Percentiles rank a stretch among this genome's conserved stretches.
phyloP scores from a whole-genome alignment of 2,888 invertebrate genomes.

The Nasonia oneida region DNA sequence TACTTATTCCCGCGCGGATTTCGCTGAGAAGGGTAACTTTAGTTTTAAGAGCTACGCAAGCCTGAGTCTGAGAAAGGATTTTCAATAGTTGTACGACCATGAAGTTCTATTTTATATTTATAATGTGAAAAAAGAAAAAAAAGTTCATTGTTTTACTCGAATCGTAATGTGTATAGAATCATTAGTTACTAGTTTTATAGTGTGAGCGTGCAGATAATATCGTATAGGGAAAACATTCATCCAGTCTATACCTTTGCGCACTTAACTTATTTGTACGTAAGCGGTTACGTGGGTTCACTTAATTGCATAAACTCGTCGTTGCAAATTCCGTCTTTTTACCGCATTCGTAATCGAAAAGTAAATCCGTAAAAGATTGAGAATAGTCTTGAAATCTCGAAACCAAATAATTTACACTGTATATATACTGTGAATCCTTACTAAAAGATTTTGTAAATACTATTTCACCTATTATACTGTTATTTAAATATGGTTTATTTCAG shows the following conservation, averaged over 20 bases:
- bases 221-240: not conserved
- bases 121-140: not conserved
- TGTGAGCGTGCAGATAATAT: not conserved
- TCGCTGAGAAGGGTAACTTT: not conserved
- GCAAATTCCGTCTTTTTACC: not conserved
- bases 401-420: conserved; percentile 66
- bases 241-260: not conserved
- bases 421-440: conserved; percentile 55
- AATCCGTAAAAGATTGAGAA: not conserved
- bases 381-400: conserved; percentile 48
- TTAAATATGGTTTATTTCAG: conserved; percentile 53
- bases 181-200: conserved; percentile 1
- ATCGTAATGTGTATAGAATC: not conserved
- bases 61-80: not conserved
- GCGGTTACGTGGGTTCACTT: conserved; percentile 24
- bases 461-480: not conserved
- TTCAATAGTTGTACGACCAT: not conserved
- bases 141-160: not conserved
- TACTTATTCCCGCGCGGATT: not conserved
- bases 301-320: conserved; percentile 15
- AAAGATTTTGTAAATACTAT: conserved; percentile 31
- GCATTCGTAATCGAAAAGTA: not conserved
- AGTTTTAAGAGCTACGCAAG: not conserved
- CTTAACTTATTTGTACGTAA: conserved; percentile 53
- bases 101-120: not conserved